Percentiles rank a stretch among this genome's conserved stretches.
Conservation (phyloP, 2,888 invertebrate genomes). For the Podotricha telesiphe region DNA sequence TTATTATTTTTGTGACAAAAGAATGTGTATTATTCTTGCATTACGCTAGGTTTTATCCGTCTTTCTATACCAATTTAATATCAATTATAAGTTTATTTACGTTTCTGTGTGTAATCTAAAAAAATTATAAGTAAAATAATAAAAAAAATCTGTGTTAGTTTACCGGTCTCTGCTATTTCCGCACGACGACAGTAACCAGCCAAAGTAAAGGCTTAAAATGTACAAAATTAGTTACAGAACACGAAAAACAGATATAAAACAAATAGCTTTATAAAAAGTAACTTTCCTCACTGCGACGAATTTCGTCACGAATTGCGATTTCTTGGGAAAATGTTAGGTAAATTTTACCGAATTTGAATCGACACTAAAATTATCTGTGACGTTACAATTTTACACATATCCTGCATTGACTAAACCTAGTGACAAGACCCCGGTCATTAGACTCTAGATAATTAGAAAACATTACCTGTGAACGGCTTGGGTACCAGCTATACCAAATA, state of each 20-base stretch:
- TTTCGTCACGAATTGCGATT: conserved; percentile 59
- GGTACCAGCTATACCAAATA: no score
- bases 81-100: no score
- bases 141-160: not conserved
- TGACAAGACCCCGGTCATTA: not conserved
- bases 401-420: not conserved
- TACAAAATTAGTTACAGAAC: conserved; percentile 3
- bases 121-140: no score
- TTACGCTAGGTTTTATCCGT: not conserved
- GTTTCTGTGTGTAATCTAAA: no score
- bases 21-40: no score
- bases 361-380: conserved; percentile 33
- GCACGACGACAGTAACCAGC: not conserved
- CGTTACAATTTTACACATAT: no score
- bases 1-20: no score
- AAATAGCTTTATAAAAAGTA: conserved; percentile 20
- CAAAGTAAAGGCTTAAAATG: not conserved
- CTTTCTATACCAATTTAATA: no score
- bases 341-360: conserved; percentile 40
- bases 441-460: no score
- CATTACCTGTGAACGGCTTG: no score
- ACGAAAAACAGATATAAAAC: not conserved
- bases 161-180: not conserved
- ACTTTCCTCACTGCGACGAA: conserved; percentile 40
- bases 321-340: conserved; percentile 60